These are phyloP conservation scores for Ylistrum balloti DNA, from an alignment of 1,140 invertebrate species.

Conservation along the genomic window DNA sequence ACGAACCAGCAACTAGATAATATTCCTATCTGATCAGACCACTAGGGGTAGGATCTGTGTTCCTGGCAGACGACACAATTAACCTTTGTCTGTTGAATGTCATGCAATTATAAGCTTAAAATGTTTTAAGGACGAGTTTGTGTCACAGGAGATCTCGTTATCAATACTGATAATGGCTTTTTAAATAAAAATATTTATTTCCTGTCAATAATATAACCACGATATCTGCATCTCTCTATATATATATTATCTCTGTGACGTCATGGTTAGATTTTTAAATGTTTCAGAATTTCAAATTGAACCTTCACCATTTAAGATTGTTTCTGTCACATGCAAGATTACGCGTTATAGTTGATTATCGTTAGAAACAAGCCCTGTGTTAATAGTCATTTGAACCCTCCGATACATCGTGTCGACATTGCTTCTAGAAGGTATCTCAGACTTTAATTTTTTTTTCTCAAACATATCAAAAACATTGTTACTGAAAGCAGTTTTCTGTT, in stretches of 20 bases:
- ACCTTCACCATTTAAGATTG: background rate
- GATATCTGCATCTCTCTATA: background rate
- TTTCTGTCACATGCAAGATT: background rate
- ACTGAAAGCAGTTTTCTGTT: no score
- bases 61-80: conserved; percentile 16
- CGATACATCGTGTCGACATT: no score
- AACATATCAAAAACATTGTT: no score
- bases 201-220: no score
- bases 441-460: no score
- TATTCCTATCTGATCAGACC: background rate
- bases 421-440: no score
- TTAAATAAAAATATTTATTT: background rate
- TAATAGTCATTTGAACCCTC: no score
- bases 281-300: background rate
- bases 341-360: no score
- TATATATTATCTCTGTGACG: no score
- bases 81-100: background rate
- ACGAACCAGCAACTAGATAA: background rate
- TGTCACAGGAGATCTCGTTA: background rate
- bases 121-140: background rate
- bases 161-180: background rate
- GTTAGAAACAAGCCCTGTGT: no score
- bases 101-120: background rate
- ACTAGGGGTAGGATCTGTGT: background rate
- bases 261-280: background rate